Percentiles rank a stretch among this genome's conserved stretches.
Evolutionary conservation across 2,113 vertebrate genomes (phyloP).

Genomic region (Melanotaenia duboulayi): DNA sequence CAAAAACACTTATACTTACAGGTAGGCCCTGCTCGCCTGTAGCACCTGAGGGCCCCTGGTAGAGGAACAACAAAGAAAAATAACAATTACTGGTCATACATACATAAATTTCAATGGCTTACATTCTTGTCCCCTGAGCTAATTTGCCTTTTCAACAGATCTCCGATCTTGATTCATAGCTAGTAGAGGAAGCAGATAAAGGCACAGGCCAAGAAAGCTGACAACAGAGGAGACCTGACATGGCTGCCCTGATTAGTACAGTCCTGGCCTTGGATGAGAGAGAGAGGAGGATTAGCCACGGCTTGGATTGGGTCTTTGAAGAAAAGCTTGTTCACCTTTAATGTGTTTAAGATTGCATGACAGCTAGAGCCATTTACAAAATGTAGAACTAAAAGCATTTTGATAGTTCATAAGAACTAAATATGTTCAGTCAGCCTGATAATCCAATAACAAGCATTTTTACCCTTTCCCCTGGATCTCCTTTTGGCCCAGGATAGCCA

Average conservation of each 20-base stretch:
- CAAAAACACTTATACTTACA: conserved; percentile 82
- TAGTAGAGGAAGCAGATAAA: conserved; percentile 59
- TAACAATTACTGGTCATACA: conserved; percentile 19
- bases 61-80: conserved; percentile 26
- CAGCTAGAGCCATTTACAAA: conserved; percentile 42
- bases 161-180: conserved; percentile 56
- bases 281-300: conserved; percentile 66
- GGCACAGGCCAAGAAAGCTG: conserved; percentile 53
- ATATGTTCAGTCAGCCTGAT: conserved; percentile 36
- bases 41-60: conserved; percentile 84
- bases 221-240: conserved; percentile 51
- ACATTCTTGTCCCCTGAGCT: conserved; percentile 31
- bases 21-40: conserved; percentile 82
- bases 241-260: conserved; percentile 61
- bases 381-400: conserved; percentile 48
- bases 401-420: conserved; percentile 47
- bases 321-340: conserved; percentile 63
- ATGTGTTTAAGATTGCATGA: conserved; percentile 63
- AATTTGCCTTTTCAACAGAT: conserved; percentile 55
- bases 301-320: conserved; percentile 65
- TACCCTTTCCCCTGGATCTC: conserved; percentile 85
- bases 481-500: conserved; percentile 81
- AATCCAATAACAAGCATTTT: conserved; percentile 45
- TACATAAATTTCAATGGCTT: conserved; percentile 6
- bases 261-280: conserved; percentile 54